Base-by-base conservation (phyloP, 1,140 invertebrate genomes). In the Lutraria rhynchaena region DNA sequence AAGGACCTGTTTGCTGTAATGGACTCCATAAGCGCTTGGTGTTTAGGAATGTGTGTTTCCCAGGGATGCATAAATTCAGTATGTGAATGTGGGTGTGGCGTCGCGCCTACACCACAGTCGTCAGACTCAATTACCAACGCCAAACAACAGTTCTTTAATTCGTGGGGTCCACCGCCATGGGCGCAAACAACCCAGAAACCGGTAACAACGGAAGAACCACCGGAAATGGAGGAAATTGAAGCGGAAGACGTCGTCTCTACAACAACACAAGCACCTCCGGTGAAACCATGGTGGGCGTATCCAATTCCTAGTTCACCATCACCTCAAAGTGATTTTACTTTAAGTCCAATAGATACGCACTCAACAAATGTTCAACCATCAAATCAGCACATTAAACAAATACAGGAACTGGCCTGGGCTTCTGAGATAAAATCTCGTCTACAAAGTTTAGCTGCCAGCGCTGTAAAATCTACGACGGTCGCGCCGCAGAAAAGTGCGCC, bases 181-280 rank as follows among this genome's bases (percentile, higher is more conserved):
- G 11, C 11, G 35, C 17, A 3, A 33, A 70, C 67, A 24, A 46
- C 65, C 27, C n/a, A 69, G 5, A 51, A 31, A 22, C 31, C 55
- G 24, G 31, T 51, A n/a, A 76, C 73, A 17, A 77, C 74, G n/a
- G 74, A 77, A 24, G 74, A 77, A 37, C 55, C 71, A n/a, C 73
- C 73, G 35, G 57, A 61, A 49, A 57, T 60, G n/a, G 74, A 77
- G 9, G 74, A 77, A 61, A 33, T 5, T 31, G 74, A 77, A 55
- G 27, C 35, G 1, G 74, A 77, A 53, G 74, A 77, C 55, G 71
- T 31, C 9, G 41, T 22, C 13, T 57, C 70, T 1, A 74, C 71
- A 24, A 41, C 1, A 1, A 35, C 33, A 1, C 33, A 9, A 31
- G 9, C 55, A 4, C 37, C 55, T 15, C 33, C 71, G 3, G 3